Base-by-base conservation (phyloP, 2,113 vertebrate species). In the Spea bombifrons region DNA sequence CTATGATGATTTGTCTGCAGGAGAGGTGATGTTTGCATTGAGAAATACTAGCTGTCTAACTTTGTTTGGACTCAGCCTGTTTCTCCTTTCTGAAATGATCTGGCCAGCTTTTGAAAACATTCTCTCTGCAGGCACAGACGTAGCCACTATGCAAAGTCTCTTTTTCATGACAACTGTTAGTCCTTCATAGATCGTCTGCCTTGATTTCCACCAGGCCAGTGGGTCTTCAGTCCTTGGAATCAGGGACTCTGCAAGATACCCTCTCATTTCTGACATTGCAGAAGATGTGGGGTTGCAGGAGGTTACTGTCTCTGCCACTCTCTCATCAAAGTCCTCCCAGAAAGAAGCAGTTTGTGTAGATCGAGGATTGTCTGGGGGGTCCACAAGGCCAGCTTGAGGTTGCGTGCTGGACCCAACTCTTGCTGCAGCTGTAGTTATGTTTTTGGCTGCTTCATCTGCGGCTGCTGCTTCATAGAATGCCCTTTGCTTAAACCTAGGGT, bases 391-490 rank as follows among this genome's bases (percentile, higher is more conserved):
- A 65, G 63, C 63, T 65, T 65, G 63, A 30, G 7, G 3, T 2
- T 65, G 63, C 13, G 8, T 65, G 6, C 15, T 16, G 63, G 63
- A 17, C 63, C 63, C 16, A 17, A 65, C 7, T 15, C 3, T 17
- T 65, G 63, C 63, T n/a, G 63, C 63, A 65, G 63, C 63, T 65
- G 63, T 16, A 65, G 16, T 65, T 65, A 65, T 7, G 17, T 30
- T 65, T 15, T 65, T 65, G 63, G 63, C 15, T 1, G 63, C 16
- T 30, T 65, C 16, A 30, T 65, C 63, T 65, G n/a, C n/a, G n/a
- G n/a, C 63, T 65, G 15, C 63, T 65, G 63, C 63, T n/a, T 17
- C 63, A 65, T 52, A 10, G 17, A 65, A 17, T 65, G 63, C 63
- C 5, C 4, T 65, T 65, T 65, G 8, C 63, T 65, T 65, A 17